These are phyloP conservation scores for Matsumurasca onukii DNA, from an alignment of 1,140 invertebrate genomes.

Conservation along the genomic window DNA sequence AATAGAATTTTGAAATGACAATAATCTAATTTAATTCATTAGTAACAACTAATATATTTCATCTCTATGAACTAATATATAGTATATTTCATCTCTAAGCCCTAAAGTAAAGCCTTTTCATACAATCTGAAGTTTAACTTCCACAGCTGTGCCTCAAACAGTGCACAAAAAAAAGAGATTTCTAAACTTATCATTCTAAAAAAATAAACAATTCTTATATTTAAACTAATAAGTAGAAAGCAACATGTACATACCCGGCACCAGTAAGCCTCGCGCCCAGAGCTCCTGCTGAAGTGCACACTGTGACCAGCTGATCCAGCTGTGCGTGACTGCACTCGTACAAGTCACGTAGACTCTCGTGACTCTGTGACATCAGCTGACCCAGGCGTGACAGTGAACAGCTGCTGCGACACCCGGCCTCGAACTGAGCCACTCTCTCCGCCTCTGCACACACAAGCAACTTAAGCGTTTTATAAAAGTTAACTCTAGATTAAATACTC, in stretches of 20 bases:
- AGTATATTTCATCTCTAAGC: no score
- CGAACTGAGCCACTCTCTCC: slow-evolving; percentile 73
- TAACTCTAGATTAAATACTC: not conserved
- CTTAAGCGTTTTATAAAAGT: slow-evolving; percentile 28
- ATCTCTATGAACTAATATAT: no score
- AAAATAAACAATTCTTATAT: not conserved
- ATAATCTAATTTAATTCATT: no score
- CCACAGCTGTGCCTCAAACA: no score
- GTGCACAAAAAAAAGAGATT: not conserved
- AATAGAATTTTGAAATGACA: no score
- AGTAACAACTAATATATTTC: no score
- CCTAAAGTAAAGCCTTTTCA: no score
- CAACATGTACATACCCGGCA: slow-evolving; percentile 68
- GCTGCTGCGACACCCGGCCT: slow-evolving; percentile 65
- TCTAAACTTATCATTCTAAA: not conserved
- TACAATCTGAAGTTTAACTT: no score
- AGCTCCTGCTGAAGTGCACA: slow-evolving; percentile 69
- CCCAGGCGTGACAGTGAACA: slow-evolving; percentile 65
- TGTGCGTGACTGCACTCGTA: slow-evolving; percentile 95
- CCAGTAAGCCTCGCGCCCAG: slow-evolving; percentile 91
- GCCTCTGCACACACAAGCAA: slow-evolving; percentile 82
- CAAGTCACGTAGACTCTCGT: slow-evolving; percentile 76
- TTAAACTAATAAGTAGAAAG: no score
- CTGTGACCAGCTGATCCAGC: slow-evolving; percentile 80
- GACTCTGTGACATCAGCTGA: slow-evolving; percentile 85